phyloP scores from a whole-genome alignment of 2,113 vertebrate genomes.

The Coptodon bakossiorum region DNA sequence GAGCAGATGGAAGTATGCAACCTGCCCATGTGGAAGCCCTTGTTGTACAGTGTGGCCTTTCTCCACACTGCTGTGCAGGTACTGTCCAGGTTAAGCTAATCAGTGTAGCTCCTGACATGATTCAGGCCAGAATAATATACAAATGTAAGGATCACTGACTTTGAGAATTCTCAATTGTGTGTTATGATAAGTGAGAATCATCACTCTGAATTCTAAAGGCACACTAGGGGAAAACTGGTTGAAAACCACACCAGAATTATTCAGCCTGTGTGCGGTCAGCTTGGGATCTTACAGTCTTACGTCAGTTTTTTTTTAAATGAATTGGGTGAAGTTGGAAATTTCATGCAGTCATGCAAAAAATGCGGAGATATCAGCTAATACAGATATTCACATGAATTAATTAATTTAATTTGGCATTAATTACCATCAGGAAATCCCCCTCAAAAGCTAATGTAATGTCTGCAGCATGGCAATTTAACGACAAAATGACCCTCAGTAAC shows the following conservation, averaged over 20 bases:
- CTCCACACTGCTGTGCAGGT: constrained; percentile 81
- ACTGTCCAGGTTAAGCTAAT: neutral
- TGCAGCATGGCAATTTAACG: neutral
- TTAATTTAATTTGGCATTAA: neutral
- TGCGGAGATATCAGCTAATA: neutral
- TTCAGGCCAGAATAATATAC: neutral
- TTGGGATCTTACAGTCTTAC: neutral
- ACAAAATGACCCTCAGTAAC: neutral
- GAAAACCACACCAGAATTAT: neutral
- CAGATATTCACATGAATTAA: neutral
- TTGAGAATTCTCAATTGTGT: neutral
- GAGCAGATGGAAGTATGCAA: constrained; percentile 78
- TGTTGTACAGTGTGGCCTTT: constrained; percentile 83
- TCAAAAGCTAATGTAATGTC: neutral
- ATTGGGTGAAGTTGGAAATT: neutral
- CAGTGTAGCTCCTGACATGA: neutral
- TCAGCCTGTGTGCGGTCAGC: neutral
- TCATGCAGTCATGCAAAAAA: neutral
- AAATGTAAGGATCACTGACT: neutral
- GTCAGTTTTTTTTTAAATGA: neutral
- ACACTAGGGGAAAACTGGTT: neutral
- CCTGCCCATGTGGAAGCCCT: constrained; percentile 75
- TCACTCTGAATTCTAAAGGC: neutral
- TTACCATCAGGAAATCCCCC: neutral
- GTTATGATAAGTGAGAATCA: neutral